Evolutionary conservation across 2,113 vertebrate species (phyloP), one percentile per base, ranked within the genome.

Genomic region (Equus przewalskii): DNA sequence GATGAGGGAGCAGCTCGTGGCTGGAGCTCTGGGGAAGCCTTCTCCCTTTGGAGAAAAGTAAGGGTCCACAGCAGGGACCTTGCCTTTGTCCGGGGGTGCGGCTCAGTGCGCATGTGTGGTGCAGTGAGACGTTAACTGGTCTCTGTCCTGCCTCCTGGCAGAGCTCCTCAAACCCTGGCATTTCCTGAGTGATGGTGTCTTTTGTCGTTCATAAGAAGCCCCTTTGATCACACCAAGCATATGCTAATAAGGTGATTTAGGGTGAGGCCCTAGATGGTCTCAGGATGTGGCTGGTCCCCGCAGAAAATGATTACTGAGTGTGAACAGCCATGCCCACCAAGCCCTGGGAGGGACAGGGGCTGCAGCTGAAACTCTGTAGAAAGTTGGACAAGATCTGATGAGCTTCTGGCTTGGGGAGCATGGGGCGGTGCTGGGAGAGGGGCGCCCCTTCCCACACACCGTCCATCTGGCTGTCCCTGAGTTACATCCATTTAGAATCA

Each of bases 61-160:
- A 65, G 2, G 5, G 44, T 54, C 83, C 30, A 6, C 1, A 16
- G 33, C 44, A 83, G 64, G 36, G 60, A 70, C n/a, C 33, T 28
- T 41, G 65, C n/a, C 33, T 28, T 41, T 60, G 33, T 60, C 22
- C 41, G 28, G 24, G 9, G 4, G 9, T 58, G 18, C 12, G 8
- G 24, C 13, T 21, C 3, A 28, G 8, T n/a, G 22, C 33, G 22
- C 6, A 0, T 2, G 2, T 56, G 21, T 10, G 36, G 3, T 73
- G 11, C 10, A 22, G 0, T 8, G 24, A 85, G 44, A 85, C 36
- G 18, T 76, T 49, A 13, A 10, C 7, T 33, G 41, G 30, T 67
- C 79, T 91, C 78, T 84, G 70, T 84, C 87, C 70, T 41, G 26
- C 18, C 76, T 78, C 49, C 6, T 84, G 94, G 36, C 70, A 41